These are phyloP conservation scores for Lepilemur septentrionalis DNA, from an alignment of 2,797 vertebrate genomes.

Conservation along the genomic window DNA sequence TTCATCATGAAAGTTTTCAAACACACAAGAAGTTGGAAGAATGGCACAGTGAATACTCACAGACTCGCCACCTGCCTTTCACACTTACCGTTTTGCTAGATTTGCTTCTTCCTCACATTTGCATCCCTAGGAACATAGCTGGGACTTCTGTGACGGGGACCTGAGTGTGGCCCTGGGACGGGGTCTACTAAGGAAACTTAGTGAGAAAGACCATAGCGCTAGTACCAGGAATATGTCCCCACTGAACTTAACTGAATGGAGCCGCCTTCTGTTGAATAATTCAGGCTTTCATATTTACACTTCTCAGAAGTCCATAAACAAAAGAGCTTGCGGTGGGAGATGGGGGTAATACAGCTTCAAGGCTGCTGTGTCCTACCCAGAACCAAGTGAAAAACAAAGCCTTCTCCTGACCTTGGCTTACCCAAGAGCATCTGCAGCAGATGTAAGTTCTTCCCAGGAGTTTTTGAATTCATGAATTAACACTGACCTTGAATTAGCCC, in stretches of 20 bases:
- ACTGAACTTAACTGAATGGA: fast-evolving
- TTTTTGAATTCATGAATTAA: slow-evolving; percentile 1
- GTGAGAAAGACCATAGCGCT: neutral
- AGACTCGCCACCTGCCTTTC: neutral
- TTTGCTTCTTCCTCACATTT: neutral
- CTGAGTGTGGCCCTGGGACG: neutral
- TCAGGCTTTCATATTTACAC: neutral
- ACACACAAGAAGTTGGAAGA: neutral
- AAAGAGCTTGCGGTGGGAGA: neutral
- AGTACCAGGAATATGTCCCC: neutral
- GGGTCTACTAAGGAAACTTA: neutral
- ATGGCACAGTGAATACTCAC: too few relatives aligned
- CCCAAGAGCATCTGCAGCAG: neutral
- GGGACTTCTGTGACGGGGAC: neutral
- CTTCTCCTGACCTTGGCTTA: neutral
- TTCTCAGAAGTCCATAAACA: neutral
- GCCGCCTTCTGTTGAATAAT: neutral
- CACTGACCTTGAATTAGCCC: slow-evolving; percentile 45
- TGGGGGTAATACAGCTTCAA: neutral
- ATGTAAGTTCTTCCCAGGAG: neutral
- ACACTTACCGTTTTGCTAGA: neutral
- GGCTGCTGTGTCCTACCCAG: neutral
- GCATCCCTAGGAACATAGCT: neutral
- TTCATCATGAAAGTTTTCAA: neutral
- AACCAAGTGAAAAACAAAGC: neutral